Evolutionary conservation across 2,113 vertebrate genomes (phyloP).

Genomic region (Myotis davidii): DNA sequence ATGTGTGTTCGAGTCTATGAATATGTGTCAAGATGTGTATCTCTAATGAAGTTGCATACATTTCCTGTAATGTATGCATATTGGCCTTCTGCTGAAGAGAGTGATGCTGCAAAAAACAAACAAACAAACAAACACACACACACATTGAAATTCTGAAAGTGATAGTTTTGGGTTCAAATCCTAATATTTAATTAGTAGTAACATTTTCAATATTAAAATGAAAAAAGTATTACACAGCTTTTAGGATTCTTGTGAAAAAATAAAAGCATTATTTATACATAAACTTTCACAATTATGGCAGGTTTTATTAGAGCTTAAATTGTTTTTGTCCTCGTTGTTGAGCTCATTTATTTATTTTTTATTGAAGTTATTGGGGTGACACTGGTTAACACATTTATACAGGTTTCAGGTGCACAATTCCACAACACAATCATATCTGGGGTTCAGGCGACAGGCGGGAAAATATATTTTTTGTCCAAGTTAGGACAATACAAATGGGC

Average conservation of each 20-base stretch:
- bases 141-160: background rate
- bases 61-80: background rate
- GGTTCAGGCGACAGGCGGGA: background rate
- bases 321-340: background rate
- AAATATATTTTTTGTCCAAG: background rate
- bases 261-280: background rate
- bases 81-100: background rate
- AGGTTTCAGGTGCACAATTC: background rate
- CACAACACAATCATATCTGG: background rate
- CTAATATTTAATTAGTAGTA: background rate
- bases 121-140: background rate
- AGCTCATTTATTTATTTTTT: background rate
- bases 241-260: background rate
- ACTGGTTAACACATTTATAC: background rate
- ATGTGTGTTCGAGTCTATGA: background rate
- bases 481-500: background rate
- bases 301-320: background rate
- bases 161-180: background rate
- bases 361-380: background rate
- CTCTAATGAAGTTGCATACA: background rate
- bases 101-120: background rate
- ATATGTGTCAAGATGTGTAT: slow-evolving; percentile 15
- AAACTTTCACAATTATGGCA: background rate
- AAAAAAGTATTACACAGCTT: background rate
- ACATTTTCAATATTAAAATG: background rate